A percentile compares a stretch with the other conserved stretches of the same genome.
Conservation (phyloP, 1,140 invertebrate genomes). For the Megathymus violae region DNA sequence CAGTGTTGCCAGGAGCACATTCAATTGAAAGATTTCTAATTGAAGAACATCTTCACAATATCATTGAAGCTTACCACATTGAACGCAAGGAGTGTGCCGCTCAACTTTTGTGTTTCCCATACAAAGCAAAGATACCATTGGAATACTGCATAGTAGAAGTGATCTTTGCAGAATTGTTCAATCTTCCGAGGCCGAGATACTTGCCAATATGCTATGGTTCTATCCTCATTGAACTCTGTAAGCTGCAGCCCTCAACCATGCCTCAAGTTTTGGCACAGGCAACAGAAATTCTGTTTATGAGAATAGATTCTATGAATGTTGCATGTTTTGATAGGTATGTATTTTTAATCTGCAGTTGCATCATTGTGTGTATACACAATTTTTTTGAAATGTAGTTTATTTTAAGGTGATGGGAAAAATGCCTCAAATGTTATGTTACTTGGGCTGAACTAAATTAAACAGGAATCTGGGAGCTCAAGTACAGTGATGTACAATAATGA, state of each 20-base stretch:
- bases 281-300: conserved; percentile 97
- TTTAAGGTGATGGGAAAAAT: too few species aligned
- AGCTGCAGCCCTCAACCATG: conserved; percentile 97
- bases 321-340: conserved; percentile 94
- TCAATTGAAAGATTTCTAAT: conserved; percentile 99
- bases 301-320: conserved; percentile 98
- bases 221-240: conserved; percentile 98
- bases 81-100: conserved; percentile 98
- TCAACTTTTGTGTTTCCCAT: conserved; percentile 95
- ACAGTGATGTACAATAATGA: too few species aligned
- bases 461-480: too few species aligned
- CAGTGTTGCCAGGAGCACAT: conserved; percentile 96
- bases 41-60: conserved; percentile 98
- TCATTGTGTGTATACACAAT: too few species aligned
- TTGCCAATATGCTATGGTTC: conserved; percentile 98
- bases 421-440: too few species aligned
- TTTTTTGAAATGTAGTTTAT: conserved; percentile 88
- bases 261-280: conserved; percentile 99
- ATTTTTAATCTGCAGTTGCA: too few species aligned
- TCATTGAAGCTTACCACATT: conserved; percentile 94
- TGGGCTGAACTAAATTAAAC: too few species aligned
- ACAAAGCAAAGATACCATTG: conserved; percentile 97
- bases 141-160: conserved; percentile 99
- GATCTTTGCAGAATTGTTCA: conserved; percentile 97
- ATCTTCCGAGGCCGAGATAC: conserved; percentile 94